Evolutionary conservation across 1,140 invertebrate species (phyloP).

Genomic region (Bradynema listronoti): DNA sequence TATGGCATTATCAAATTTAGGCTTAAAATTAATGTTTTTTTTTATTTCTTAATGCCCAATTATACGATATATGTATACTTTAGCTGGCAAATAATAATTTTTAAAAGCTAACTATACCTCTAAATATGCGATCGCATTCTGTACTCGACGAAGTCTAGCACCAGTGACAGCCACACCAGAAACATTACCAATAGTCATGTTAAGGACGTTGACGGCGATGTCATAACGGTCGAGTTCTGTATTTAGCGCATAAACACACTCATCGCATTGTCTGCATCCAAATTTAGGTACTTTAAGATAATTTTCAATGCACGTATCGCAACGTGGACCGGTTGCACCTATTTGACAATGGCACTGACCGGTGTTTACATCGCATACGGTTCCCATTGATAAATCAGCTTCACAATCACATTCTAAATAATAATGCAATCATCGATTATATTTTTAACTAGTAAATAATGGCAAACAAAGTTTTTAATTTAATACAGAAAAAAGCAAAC

Average conservation of each 20-base stretch:
- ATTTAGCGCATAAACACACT: constrained; percentile 52
- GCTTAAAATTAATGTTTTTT: constrained; percentile 21
- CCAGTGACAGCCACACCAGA: constrained; percentile 53
- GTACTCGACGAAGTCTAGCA: constrained; percentile 44
- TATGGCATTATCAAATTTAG: constrained; percentile 20
- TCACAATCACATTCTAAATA: constrained; percentile 55
- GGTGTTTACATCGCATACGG: constrained; percentile 54
- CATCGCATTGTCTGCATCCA: constrained; percentile 55
- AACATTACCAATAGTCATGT: constrained; percentile 40
- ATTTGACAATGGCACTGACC: constrained; percentile 58
- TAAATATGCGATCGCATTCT: constrained; percentile 26
- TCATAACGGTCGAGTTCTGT: constrained; percentile 41
- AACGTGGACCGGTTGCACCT: constrained; percentile 55
- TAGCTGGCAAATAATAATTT: neutral
- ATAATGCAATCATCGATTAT: constrained; percentile 12
- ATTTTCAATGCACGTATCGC: constrained; percentile 47
- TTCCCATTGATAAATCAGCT: constrained; percentile 56
- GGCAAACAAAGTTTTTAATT: too few relatives aligned
- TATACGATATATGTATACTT: neutral
- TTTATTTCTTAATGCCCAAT: neutral
- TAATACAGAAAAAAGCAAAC: too few relatives aligned
- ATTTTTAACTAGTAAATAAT: neutral
- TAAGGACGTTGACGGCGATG: constrained; percentile 19
- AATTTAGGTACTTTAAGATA: constrained; percentile 50
- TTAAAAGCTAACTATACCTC: constrained; percentile 5